Evolutionary conservation across 2,888 invertebrate species (phyloP).

Genomic region (Ditula angustiorana): DNA sequence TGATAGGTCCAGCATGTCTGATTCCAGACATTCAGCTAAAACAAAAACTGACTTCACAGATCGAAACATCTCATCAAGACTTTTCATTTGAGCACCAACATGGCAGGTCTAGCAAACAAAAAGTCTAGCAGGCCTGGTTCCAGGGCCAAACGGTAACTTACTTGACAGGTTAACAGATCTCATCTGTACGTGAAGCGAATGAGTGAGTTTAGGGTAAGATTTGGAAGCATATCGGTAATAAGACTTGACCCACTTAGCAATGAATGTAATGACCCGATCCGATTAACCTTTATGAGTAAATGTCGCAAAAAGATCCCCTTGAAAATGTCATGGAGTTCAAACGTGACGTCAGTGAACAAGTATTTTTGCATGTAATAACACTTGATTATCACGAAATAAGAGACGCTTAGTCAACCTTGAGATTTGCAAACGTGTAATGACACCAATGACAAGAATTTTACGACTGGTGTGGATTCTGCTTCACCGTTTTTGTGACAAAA

Average conservation of each 20-base stretch:
- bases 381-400: conserved; percentile 25
- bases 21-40: no score
- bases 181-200: no score
- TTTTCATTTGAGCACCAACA: no score
- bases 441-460: neutral
- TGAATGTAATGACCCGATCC: conserved; percentile 45
- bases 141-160: no score
- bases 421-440: conserved; percentile 1
- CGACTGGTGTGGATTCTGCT: conserved; percentile 4
- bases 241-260: conserved; percentile 48
- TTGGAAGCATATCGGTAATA: no score
- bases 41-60: no score
- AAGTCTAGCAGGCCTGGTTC: no score
- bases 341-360: conserved; percentile 41
- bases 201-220: no score
- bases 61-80: no score
- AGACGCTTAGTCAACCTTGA: conserved; percentile 10
- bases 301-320: conserved; percentile 49
- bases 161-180: no score
- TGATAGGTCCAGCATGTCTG: no score
- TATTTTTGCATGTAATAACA: conserved; percentile 27
- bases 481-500: conserved; percentile 11
- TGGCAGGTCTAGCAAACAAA: no score
- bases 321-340: conserved; percentile 41
- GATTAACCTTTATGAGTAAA: conserved; percentile 60